Percentiles rank a stretch among this genome's conserved stretches.
These are phyloP conservation scores for Lonchura striata DNA, from an alignment of 2,113 vertebrate species.

Conservation along the genomic window DNA sequence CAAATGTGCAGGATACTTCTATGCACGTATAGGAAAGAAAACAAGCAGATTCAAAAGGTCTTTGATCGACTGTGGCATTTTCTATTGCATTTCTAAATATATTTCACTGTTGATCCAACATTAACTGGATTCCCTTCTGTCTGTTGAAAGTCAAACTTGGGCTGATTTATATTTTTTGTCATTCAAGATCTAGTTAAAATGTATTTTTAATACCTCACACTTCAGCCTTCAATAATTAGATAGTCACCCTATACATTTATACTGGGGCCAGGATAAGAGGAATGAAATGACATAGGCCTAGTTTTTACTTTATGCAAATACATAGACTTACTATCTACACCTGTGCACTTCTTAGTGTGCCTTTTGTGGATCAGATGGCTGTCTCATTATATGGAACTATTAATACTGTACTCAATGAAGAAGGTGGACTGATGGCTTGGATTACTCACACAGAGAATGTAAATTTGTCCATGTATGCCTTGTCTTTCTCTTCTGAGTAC, in stretches of 20 bases:
- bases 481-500: neutral
- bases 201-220: neutral
- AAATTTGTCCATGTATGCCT: neutral
- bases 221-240: neutral
- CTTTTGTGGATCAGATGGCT: neutral
- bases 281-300: neutral
- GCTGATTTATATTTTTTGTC: neutral
- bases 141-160: neutral
- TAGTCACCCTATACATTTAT: neutral
- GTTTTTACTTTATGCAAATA: neutral
- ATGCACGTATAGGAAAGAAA: neutral
- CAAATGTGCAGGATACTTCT: neutral
- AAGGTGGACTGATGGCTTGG: neutral
- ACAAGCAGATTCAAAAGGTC: neutral
- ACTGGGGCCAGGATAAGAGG: neutral
- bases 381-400: neutral
- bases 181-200: neutral
- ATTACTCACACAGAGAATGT: neutral
- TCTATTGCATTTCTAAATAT: neutral
- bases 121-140: neutral
- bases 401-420: fast-evolving
- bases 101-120: neutral
- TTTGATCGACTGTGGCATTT: neutral
- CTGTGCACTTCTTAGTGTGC: neutral
- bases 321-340: neutral